Base-by-base conservation (phyloP, 2,888 invertebrate genomes). In the Pandemis corylana region DNA sequence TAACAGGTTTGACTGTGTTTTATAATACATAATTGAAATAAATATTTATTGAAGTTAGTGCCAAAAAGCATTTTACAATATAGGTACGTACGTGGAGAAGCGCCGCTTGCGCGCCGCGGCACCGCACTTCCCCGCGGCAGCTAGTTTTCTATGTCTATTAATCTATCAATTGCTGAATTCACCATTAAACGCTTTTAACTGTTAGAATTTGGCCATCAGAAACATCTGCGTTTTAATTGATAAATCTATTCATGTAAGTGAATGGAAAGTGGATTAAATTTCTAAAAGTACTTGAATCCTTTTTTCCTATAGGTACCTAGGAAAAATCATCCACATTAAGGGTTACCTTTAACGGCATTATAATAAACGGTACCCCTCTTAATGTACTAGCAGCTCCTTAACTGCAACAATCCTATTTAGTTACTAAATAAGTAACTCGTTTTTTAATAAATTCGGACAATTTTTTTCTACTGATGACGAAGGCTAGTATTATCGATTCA, bases 1-100 rank as follows among this genome's bases (percentile, higher is more conserved):
- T 94, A 93, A 82, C 83, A 83, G 84, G 84, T 86, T 88, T 88
- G 85, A 89, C 88, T 88, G 88, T 90, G 89, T 87, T 91, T 89
- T 93, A 75, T 71, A 91, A 89, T 82, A 87, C 85, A 84, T 85
- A 83, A 87, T 84, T 87, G 86, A 83, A 86, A 88, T 87, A 87
- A 86, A 89, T 90, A 90, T 90, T 88, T 90, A 91, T 92, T 86
- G 85, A 92, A 90, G 90, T 92, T 94, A 93, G 94, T 94, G 94
- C 94, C 94, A 94, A 94, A 85, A 90, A 91, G 92, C 91, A 90
- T 90, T 88, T 87, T 87, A 89, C 89, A 87, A 84, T 67, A 67
- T 67, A 53, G 36, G 53, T 87, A 53, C 51, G 53, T 87, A 84
- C 84, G 85, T 88, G 83, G 81, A 87, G 77, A 85, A 84, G 81